These are phyloP conservation scores for Lasiurus cinereus DNA, from an alignment of 2,113 vertebrate species.

Conservation along the genomic window DNA sequence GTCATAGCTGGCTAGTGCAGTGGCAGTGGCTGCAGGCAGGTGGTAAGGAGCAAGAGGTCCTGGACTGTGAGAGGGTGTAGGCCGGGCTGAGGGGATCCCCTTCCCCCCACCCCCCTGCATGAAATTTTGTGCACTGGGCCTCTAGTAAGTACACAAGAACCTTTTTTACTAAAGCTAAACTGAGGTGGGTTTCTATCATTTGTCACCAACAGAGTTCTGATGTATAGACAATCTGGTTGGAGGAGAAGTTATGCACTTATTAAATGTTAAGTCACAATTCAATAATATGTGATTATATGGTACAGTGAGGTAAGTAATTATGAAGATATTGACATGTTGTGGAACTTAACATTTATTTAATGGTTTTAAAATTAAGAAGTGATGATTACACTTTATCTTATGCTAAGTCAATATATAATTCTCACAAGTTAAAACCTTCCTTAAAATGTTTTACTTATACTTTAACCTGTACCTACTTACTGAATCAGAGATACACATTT, in stretches of 20 bases:
- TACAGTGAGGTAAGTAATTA: constrained; percentile 47
- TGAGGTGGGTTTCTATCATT: constrained; percentile 39
- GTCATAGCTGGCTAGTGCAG: too few species aligned
- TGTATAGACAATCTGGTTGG: neutral
- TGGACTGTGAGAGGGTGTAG: too few species aligned
- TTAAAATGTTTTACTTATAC: neutral
- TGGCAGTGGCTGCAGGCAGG: too few species aligned
- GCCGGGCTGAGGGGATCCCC: too few species aligned
- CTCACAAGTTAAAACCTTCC: constrained; percentile 42
- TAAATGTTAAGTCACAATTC: constrained; percentile 9
- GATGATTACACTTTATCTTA: constrained; percentile 41
- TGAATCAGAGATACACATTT: constrained; percentile 7
- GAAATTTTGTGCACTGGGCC: too few species aligned
- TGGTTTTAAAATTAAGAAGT: constrained; percentile 53
- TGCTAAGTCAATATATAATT: constrained; percentile 62
- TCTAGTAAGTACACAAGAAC: neutral
- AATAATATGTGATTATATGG: neutral
- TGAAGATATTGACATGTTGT: neutral
- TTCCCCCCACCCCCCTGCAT: fast-evolving
- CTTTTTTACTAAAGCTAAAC: constrained; percentile 43
- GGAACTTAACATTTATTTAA: constrained; percentile 32
- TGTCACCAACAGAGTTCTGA: constrained; percentile 19
- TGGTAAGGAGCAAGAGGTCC: too few species aligned
- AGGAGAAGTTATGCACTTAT: neutral
- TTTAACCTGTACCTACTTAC: constrained; percentile 9